phyloP scores from a whole-genome alignment of 2,888 invertebrate genomes.

The Marronus borbonicus region DNA sequence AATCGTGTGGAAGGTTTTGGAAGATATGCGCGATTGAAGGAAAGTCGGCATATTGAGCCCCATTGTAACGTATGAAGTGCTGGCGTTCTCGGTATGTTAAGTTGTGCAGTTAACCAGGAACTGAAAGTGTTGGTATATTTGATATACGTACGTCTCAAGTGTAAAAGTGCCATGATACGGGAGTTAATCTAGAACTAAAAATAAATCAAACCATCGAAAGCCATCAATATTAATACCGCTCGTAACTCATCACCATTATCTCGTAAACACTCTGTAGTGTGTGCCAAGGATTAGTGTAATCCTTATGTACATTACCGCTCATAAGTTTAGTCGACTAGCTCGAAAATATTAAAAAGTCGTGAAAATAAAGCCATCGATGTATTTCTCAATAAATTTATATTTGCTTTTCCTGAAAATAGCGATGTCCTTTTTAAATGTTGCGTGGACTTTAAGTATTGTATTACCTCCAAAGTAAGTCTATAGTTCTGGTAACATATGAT shows the following conservation, averaged over 20 bases:
- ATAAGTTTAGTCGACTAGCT: no score
- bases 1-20: background rate
- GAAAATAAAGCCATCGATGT: no score
- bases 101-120: conserved; percentile 34
- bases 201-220: conserved; percentile 30
- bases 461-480: no score
- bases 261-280: conserved; percentile 32
- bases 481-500: no score
- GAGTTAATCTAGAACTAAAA: conserved; percentile 22
- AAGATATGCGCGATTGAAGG: background rate
- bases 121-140: conserved; percentile 30
- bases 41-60: background rate
- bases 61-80: background rate
- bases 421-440: no score
- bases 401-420: no score
- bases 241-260: conserved; percentile 40
- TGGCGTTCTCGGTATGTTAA: conserved; percentile 3
- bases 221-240: conserved; percentile 6
- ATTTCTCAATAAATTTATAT: no score
- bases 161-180: background rate
- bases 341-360: no score
- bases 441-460: no score
- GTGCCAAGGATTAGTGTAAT: background rate
- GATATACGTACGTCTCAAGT: conserved; percentile 25
- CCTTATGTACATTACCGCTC: background rate